Percentiles rank a stretch among this genome's conserved stretches.
Evolutionary conservation across 30 jellyfish, hydroid and myxozoan genomes (phyloP).

Genomic region (Mastigias papua): DNA sequence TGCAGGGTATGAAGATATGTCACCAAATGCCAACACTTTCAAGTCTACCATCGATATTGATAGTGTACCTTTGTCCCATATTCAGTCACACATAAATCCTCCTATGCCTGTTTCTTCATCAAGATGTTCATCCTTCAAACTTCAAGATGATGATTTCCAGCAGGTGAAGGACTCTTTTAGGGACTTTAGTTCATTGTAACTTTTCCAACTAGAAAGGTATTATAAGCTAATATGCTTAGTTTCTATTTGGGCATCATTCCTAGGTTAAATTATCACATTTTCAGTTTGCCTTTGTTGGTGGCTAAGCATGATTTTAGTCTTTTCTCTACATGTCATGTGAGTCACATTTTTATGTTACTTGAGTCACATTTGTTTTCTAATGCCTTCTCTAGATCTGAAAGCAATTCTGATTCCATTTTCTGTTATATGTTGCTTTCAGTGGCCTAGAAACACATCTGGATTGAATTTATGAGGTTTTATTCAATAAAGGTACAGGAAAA

Average conservation of each 20-base stretch:
- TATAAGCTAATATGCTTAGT: not conserved
- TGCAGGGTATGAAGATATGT: slow-evolving; percentile 21
- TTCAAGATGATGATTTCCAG: slow-evolving; percentile 27
- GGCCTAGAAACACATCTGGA: slow-evolving; percentile 1
- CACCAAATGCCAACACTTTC: slow-evolving; percentile 23
- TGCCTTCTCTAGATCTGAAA: not conserved
- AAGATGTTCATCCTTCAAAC: slow-evolving; percentile 41
- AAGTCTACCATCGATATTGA: slow-evolving; percentile 29
- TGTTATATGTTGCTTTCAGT: slow-evolving; percentile 4
- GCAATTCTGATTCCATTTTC: not conserved
- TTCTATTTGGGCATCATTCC: slow-evolving; percentile 4
- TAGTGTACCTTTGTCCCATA: slow-evolving; percentile 14
- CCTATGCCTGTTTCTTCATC: slow-evolving; percentile 30
- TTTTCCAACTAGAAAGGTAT: not conserved
- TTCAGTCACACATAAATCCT: not conserved
- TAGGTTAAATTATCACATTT: not conserved
- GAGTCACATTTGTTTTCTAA: slow-evolving; percentile 14
- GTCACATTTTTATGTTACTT: slow-evolving; percentile 10
- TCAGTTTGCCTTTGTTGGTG: not conserved
- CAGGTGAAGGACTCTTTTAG: not conserved
- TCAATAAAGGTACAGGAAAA: not conserved
- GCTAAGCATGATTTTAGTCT: not conserved
- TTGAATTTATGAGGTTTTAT: slow-evolving; percentile 1
- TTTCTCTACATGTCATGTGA: slow-evolving; percentile 5
- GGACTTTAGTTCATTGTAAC: not conserved